These are phyloP conservation scores for Lagorchestes hirsutus DNA, from an alignment of 2,797 vertebrate species.

Conservation along the genomic window DNA sequence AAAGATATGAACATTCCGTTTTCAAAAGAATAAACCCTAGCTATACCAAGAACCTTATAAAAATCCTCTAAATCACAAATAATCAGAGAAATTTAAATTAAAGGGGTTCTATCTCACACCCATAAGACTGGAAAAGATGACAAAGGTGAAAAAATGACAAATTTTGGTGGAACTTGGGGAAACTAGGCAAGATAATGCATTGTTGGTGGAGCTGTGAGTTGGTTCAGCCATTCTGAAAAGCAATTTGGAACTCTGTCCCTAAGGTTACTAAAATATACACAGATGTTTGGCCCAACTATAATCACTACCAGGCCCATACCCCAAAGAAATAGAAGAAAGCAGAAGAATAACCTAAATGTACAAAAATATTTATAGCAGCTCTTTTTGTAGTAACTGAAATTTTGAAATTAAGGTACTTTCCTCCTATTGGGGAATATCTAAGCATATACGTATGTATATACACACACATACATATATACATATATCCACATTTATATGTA, in stretches of 20 bases:
- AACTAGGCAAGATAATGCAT: background rate
- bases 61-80: background rate
- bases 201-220: background rate
- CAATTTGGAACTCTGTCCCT: background rate
- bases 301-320: background rate
- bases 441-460: background rate
- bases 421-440: background rate
- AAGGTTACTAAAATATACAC: background rate
- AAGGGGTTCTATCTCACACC: background rate
- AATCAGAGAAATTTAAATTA: background rate
- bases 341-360: background rate
- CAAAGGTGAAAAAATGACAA: background rate
- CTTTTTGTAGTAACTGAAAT: background rate
- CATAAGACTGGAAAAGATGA: background rate
- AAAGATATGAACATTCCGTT: background rate
- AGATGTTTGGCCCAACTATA: background rate
- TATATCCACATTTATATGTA: no score
- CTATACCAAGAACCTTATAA: background rate
- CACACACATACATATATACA: rapidly evolving
- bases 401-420: background rate
- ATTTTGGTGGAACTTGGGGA: background rate
- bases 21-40: background rate
- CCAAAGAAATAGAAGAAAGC: background rate
- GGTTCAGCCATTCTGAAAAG: background rate
- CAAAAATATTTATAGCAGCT: background rate